Conservation (phyloP, 2,888 invertebrate species). For the Spodoptera picta region DNA sequence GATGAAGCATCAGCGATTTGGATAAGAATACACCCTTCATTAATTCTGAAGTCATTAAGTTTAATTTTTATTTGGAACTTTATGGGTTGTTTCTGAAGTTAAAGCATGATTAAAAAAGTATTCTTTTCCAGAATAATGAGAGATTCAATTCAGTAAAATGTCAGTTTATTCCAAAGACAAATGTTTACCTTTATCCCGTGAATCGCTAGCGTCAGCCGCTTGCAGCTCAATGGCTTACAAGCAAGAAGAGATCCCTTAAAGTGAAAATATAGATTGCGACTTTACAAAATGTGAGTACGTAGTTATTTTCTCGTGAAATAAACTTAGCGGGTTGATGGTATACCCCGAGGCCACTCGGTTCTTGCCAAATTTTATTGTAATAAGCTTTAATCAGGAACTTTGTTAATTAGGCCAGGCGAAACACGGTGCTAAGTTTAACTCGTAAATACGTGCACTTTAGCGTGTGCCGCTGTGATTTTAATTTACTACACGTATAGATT, state of each 20-base stretch:
- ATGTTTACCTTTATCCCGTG: no score
- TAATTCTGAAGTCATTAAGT: neutral
- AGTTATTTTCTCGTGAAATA: conserved; percentile 59
- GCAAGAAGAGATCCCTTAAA: conserved; percentile 70
- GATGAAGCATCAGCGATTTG: conserved; percentile 20
- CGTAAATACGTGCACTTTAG: conserved; percentile 49
- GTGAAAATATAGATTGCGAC: conserved; percentile 73
- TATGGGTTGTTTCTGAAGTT: no score
- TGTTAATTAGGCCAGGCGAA: conserved; percentile 50
- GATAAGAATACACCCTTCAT: no score
- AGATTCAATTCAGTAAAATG: no score
- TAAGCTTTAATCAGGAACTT: conserved; percentile 53
- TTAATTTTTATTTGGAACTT: neutral
- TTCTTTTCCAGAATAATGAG: no score
- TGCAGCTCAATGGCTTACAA: conserved; percentile 59
- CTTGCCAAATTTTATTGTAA: conserved; percentile 56
- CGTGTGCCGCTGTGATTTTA: conserved; percentile 40
- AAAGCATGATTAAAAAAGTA: no score
- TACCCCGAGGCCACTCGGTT: conserved; percentile 41
- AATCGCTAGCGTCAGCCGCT: conserved; percentile 33
- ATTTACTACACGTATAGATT: conserved; percentile 44
- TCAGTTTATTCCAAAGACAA: no score
- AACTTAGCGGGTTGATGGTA: conserved; percentile 58
- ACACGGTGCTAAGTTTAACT: conserved; percentile 42
- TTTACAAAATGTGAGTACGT: conserved; percentile 63